Conservation (phyloP, 2,888 invertebrate genomes). For the Metallyticus violacea region DNA sequence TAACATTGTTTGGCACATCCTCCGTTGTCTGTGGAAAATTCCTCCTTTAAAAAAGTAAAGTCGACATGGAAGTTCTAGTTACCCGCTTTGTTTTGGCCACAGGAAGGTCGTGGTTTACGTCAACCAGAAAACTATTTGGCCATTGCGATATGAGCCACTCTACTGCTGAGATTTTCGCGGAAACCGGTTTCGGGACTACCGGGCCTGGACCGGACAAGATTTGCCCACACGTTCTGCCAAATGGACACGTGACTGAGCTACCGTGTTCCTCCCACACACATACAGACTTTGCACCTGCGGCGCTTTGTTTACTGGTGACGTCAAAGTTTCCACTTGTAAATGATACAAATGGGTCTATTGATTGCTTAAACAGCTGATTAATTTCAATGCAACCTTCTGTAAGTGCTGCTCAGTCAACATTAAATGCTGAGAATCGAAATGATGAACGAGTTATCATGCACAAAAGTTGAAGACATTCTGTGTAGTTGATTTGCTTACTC, state of each 20-base stretch:
- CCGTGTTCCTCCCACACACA: background rate
- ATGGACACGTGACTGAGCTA: background rate
- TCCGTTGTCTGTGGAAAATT: no score
- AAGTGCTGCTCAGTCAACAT: no score
- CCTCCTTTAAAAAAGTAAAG: no score
- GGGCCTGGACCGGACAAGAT: background rate
- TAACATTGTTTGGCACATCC: no score
- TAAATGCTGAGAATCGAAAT: no score
- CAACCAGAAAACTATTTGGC: background rate
- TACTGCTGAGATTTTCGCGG: background rate
- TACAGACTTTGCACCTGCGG: background rate
- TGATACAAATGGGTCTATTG: no score
- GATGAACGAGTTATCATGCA: no score
- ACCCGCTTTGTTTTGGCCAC: no score
- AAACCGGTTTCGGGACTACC: background rate
- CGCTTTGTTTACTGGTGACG: background rate
- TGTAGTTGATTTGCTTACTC: no score
- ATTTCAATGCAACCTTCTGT: background rate
- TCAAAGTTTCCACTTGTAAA: background rate
- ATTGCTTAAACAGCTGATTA: background rate
- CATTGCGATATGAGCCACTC: background rate
- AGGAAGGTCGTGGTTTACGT: background rate
- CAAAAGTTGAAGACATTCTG: no score
- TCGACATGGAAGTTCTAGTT: no score
- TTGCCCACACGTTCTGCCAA: background rate